Evolutionary conservation across 2,113 vertebrate species (phyloP).

Genomic region (Thalassoma bifasciatum): DNA sequence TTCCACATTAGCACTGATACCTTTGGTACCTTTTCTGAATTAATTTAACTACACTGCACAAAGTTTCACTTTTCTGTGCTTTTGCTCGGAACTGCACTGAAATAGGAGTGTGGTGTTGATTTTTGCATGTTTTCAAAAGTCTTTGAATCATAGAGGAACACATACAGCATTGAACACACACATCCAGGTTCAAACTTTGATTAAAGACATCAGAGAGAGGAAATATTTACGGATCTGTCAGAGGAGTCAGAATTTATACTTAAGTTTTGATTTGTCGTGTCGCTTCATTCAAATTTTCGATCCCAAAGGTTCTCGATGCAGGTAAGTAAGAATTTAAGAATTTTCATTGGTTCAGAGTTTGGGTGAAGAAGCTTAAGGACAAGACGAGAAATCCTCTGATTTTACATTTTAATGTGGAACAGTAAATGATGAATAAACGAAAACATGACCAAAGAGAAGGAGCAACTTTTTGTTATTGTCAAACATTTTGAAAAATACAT

Average conservation of each 20-base stretch:
- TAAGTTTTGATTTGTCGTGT: neutral
- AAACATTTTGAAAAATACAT: too few species aligned
- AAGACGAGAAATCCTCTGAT: constrained; percentile 3
- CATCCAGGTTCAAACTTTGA: neutral
- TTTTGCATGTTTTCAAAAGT: constrained; percentile 2
- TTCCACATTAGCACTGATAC: constrained; percentile 13
- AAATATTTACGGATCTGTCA: neutral
- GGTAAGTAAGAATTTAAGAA: neutral
- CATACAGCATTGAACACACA: neutral
- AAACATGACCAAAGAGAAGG: neutral
- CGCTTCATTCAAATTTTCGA: neutral
- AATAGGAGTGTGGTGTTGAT: constrained; percentile 5
- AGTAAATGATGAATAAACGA: neutral
- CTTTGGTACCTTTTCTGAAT: constrained; percentile 15
- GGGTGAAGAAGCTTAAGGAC: neutral
- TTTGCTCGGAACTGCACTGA: constrained; percentile 9
- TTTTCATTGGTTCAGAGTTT: neutral
- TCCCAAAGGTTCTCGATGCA: neutral
- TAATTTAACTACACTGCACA: constrained; percentile 8
- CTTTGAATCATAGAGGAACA: constrained; percentile 16
- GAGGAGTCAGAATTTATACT: neutral
- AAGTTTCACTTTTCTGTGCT: constrained; percentile 13
- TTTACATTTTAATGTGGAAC: neutral
- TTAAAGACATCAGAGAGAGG: neutral
- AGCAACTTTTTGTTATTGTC: too few species aligned